Base-by-base conservation (phyloP, 2,888 invertebrate species). In the Callinectes sapidus region DNA sequence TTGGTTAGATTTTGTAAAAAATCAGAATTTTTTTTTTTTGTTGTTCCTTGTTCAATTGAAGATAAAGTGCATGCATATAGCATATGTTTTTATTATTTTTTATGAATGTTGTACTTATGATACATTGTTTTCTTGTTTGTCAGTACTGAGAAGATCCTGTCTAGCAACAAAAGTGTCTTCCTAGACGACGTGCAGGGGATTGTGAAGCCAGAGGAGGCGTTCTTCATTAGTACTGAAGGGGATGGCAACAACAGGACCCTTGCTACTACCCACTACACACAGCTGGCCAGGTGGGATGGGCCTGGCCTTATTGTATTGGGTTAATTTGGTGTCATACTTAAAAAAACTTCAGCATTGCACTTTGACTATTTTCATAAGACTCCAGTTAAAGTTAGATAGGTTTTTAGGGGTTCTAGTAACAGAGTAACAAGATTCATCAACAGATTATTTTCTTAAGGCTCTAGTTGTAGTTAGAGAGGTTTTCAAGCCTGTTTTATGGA, bases 191-290 rank as follows among this genome's bases (percentile, higher is more conserved):
- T 93, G 23, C 61, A 66, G 61, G 91, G 91, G 5, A 28, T 91
- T 16, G 89, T 93, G 42, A 91, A 89, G 39, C 87, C 93, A 8
- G 91, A 93, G 39, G 81, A 91, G 3, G 91, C 93, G 48, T 91
- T 93, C 54, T 89, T 66, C 71, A 85, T 93, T 61, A 89, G 48
- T 6, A n/a, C 18, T 28, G 85, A 85, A 14, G 93, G 93, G 14
- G 93, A 93, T n/a, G n/a, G 13, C 32, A 87, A 89, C 39, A 93
- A 93, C 66, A 28, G n/a, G 8, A 23, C 66, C 10, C 91, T 91
- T 66, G 13, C 48, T 18, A 71, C 91, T 5, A 93, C 93, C 5
- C 91, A 91, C 66, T 89, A 85, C 86, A 66, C 93, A 10, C 85
- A 93, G 55, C 54, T 93, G 16, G 89, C 93, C 23, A 91, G 91